Evolutionary conservation across 2,888 invertebrate species (phyloP).

Genomic region (Eumerus sabulonum): DNA sequence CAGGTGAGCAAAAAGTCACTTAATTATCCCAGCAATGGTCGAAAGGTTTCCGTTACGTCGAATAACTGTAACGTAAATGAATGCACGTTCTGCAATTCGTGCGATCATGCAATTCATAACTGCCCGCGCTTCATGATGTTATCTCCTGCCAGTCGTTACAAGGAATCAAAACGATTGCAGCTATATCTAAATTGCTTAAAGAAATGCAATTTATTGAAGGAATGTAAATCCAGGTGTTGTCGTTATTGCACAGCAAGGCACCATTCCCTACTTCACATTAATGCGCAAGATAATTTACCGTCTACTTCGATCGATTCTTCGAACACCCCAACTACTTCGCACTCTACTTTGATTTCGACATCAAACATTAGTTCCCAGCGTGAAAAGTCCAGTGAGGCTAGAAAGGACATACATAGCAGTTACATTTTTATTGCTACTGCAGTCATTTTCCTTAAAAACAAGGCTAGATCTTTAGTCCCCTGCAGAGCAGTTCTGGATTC

Average conservation of each 20-base stretch:
- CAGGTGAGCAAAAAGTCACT: constrained; percentile 22
- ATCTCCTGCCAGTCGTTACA: constrained; percentile 7
- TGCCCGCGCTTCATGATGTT: not conserved
- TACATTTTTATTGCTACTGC: constrained; percentile 19
- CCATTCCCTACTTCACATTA: constrained; percentile 7
- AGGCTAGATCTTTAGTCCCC: constrained; percentile 3
- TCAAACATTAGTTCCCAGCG: not conserved
- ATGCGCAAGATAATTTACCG: not conserved
- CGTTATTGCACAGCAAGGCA: constrained; percentile 18
- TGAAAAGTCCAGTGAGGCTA: not conserved
- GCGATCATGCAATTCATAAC: constrained; percentile 17
- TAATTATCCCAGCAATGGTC: not conserved
- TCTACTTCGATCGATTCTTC: not conserved
- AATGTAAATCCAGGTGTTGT: constrained; percentile 8
- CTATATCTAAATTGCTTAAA: constrained; percentile 7
- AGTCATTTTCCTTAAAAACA: constrained; percentile 9
- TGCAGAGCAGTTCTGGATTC: constrained; percentile 21
- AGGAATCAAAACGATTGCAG: not conserved
- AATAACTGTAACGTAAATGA: not conserved
- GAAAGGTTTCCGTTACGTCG: constrained; percentile 6
- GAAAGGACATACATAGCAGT: not conserved
- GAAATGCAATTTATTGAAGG: not conserved
- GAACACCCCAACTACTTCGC: not conserved
- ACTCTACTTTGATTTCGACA: not conserved
- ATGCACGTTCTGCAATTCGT: constrained; percentile 8